These are phyloP conservation scores for Aradophagus sp. DNA, from an alignment of 1,140 invertebrate species.

Conservation along the genomic window DNA sequence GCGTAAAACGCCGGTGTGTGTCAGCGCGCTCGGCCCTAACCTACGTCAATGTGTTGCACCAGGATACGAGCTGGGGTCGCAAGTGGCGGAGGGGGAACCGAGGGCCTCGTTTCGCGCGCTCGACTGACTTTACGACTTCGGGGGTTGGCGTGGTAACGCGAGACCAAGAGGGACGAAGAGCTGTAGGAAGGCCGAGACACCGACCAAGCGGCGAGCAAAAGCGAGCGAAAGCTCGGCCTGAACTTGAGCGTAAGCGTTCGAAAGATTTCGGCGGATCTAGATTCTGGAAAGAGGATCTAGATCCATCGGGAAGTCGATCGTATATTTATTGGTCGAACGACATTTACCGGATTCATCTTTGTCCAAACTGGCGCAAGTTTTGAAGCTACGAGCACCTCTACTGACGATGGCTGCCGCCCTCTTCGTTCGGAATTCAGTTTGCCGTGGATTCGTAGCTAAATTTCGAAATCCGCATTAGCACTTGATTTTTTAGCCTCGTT, in stretches of 20 bases:
- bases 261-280: no score
- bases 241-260: no score
- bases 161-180: slow-evolving; percentile 34
- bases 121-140: slow-evolving; percentile 70
- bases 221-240: slow-evolving; percentile 8
- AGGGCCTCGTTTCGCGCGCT: slow-evolving; percentile 61
- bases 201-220: neutral
- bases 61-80: slow-evolving; percentile 2
- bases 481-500: slow-evolving; percentile 16
- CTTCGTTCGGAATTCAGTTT: slow-evolving; percentile 24
- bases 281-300: no score
- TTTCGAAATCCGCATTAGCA: slow-evolving; percentile 14
- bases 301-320: no score
- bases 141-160: slow-evolving; percentile 53
- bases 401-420: neutral
- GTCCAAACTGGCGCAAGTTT: no score
- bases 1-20: slow-evolving; percentile 31
- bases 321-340: no score
- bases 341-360: no score
- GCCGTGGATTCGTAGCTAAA: slow-evolving; percentile 9
- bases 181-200: no score
- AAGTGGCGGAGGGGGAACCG: slow-evolving; percentile 2
- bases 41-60: slow-evolving; percentile 23
- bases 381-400: neutral
- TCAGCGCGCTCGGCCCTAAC: slow-evolving; percentile 39